Evolutionary conservation across 2,797 vertebrate species (phyloP), one percentile per base, ranked within the genome.

Genomic region (Acanthurus tractus): DNA sequence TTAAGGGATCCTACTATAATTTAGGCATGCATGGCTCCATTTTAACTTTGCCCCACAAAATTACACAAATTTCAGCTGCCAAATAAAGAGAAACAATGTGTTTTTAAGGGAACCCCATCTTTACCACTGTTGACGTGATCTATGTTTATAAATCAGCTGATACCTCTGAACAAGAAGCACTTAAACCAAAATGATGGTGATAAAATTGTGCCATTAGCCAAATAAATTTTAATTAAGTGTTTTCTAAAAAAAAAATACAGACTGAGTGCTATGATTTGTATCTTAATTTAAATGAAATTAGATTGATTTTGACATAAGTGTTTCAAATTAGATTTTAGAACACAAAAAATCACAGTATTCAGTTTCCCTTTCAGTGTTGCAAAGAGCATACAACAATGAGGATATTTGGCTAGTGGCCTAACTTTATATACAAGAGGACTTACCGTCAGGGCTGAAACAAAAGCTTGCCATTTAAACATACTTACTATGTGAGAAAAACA

Each of bases 401-500:
- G 36, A 56, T 64, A 75, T 74, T 76, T 65, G 70, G 56, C 69
- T 53, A 42, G 23, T 22, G 55, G 54, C 25, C 18, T 34, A 46
- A 67, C n/a, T 34, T 83, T 59, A n/a, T 8, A 48, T 61, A 34
- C 63, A 52, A 45, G 48, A 63, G 85, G 70, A 95, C 95, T 95
- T 95, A 96, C 95, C 95, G 83, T 85, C 18, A n/a, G 63, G 20
- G 70, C 90, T 92, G 91, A 87, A 94, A 94, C 74, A 76, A 82
- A 90, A 88, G 55, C 52, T 76, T 81, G 61, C 84, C 68, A 87
- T 66, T 86, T 79, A 73, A 78, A 85, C 70, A 94, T 94, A 94
- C 95, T 95, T 95, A 95, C 93, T 90, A 88, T 48, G n/a, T 23
- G 63, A 91, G 17, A 90, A 69, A 89, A 83, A 92, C 64, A 87